Evolutionary conservation across 53 echinoderm and acorn worm species (phyloP).

Genomic region (Glandiceps talaboti): DNA sequence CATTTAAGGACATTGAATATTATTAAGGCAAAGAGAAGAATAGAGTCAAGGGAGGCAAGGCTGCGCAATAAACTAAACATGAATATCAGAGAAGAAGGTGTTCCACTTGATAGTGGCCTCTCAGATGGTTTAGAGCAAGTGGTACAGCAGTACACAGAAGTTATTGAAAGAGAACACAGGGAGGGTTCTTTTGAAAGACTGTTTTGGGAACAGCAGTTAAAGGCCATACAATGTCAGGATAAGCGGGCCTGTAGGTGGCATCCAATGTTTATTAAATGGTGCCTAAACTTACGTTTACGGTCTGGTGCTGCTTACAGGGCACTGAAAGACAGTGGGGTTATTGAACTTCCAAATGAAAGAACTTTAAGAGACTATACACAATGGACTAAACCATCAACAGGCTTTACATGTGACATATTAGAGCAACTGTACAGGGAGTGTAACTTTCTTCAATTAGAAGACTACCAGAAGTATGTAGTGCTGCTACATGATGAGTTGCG

Average conservation of each 20-base stretch:
- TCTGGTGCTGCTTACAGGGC: conserved; percentile 13
- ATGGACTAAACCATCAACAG: conserved; percentile 11
- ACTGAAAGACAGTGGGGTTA: conserved; percentile 13
- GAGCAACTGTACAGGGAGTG: conserved; percentile 17
- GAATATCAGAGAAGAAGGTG: too few relatives aligned
- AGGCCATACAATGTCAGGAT: not conserved
- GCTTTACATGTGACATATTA: conserved; percentile 18
- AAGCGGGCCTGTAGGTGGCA: conserved; percentile 7
- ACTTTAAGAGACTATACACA: conserved; percentile 30
- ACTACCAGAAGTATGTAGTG: conserved; percentile 13
- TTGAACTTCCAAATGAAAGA: conserved; percentile 20
- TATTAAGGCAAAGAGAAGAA: too few relatives aligned
- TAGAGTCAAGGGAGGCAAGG: too few relatives aligned
- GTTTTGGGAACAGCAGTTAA: not conserved
- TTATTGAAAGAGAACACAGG: not conserved
- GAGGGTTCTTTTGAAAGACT: not conserved
- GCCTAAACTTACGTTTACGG: conserved; percentile 15
- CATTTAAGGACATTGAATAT: too few relatives aligned
- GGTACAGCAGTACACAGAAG: not conserved
- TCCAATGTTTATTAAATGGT: conserved; percentile 21
- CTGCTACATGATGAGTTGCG: conserved; percentile 28
- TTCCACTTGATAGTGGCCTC: not conserved
- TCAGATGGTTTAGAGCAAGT: not conserved
- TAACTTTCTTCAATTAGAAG: not conserved
- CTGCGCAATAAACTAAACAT: too few relatives aligned